Percentiles rank a stretch among this genome's conserved stretches.
phyloP scores from a whole-genome alignment of 2,888 invertebrate species.

The Furcula furcula region DNA sequence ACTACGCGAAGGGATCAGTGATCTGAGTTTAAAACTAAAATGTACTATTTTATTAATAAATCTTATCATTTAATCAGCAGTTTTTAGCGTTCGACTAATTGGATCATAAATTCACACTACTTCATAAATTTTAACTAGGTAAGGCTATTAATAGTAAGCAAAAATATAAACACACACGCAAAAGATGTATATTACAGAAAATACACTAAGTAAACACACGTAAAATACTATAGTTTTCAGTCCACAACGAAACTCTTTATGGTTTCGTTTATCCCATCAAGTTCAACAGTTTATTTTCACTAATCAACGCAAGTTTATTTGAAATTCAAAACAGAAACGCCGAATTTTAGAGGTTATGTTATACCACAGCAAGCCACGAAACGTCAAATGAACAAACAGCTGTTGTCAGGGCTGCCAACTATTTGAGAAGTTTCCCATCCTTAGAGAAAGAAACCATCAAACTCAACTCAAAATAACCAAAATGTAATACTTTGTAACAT shows the following conservation, averaged over 20 bases:
- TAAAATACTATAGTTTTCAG: slow-evolving; percentile 1
- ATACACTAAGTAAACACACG: not conserved
- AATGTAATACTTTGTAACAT: no score
- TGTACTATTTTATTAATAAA: slow-evolving; percentile 25
- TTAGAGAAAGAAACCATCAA: no score
- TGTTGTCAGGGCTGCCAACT: no score
- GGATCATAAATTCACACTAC: no score
- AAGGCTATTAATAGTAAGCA: no score
- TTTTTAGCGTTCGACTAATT: no score
- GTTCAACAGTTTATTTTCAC: no score
- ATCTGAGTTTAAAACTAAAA: slow-evolving; percentile 18
- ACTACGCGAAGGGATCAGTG: slow-evolving; percentile 2
- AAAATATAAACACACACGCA: slow-evolving; percentile 15
- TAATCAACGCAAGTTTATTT: slow-evolving; percentile 8
- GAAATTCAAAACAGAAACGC: slow-evolving; percentile 27
- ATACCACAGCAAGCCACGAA: slow-evolving; percentile 6
- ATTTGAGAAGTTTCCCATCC: no score
- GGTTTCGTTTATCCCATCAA: no score
- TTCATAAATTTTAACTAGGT: no score
- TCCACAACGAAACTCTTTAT: not conserved
- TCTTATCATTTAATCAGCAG: slow-evolving; percentile 31
- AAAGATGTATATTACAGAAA: not conserved
- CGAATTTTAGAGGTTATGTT: slow-evolving; percentile 37
- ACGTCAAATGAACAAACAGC: slow-evolving; percentile 21
- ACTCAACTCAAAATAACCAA: no score